A percentile compares a stretch with the other conserved stretches of the same genome.
These are phyloP conservation scores for Ylistrum balloti DNA, from an alignment of 1,140 invertebrate genomes.

Conservation along the genomic window DNA sequence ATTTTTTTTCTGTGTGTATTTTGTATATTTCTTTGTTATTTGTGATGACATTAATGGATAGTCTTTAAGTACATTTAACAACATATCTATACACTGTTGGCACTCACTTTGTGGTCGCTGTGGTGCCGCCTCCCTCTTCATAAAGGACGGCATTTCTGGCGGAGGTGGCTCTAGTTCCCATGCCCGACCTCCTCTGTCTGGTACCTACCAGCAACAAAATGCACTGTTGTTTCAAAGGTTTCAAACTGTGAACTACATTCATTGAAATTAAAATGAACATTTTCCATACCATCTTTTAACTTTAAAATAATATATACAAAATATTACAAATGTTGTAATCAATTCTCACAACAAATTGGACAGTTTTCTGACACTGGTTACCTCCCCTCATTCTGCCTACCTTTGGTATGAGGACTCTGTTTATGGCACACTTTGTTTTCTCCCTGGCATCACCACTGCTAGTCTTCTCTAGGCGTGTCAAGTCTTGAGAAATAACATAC, in stretches of 20 bases:
- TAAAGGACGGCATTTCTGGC: constrained; percentile 97
- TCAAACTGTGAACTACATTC: too few relatives aligned
- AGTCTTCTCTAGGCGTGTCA: constrained; percentile 94
- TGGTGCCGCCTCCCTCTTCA: constrained; percentile 84
- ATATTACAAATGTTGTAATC: too few relatives aligned
- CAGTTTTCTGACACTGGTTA: neutral
- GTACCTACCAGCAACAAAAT: constrained; percentile 76
- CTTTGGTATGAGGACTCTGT: constrained; percentile 93
- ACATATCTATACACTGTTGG: neutral
- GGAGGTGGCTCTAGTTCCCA: constrained; percentile 94
- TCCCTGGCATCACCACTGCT: constrained; percentile 90
- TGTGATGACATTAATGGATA: too few relatives aligned
- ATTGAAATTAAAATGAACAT: too few relatives aligned
- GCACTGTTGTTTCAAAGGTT: too few relatives aligned
- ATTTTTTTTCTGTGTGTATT: too few relatives aligned
- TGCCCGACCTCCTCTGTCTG: constrained; percentile 93
- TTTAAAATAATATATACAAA: too few relatives aligned
- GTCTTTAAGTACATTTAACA: too few relatives aligned
- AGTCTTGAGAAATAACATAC: constrained; percentile 82
- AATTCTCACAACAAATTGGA: too few relatives aligned
- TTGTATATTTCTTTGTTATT: too few relatives aligned
- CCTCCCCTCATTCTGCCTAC: constrained; percentile 79
- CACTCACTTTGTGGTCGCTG: constrained; percentile 71
- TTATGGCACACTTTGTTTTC: constrained; percentile 91
- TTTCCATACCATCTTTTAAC: too few relatives aligned